These are phyloP conservation scores for Parauchenoglanis ngamensis DNA, from an alignment of 2,797 vertebrate species.

Conservation along the genomic window DNA sequence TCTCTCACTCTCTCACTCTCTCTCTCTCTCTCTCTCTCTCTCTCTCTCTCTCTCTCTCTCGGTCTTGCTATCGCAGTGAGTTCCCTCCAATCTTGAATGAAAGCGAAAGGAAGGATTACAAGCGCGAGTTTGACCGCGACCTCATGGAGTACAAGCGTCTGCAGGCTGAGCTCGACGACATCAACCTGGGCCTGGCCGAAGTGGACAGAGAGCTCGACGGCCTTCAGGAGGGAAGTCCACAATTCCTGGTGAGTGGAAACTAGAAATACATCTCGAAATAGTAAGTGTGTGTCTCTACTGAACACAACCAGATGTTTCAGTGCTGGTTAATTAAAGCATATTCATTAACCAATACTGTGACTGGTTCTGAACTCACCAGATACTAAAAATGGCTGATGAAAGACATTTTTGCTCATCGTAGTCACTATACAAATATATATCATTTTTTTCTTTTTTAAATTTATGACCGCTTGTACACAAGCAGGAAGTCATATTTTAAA, in stretches of 20 bases:
- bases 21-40: not conserved
- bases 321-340: not conserved
- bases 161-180: conserved; percentile 78
- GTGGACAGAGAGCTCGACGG: conserved; percentile 74
- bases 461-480: not conserved
- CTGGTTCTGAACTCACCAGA: not conserved
- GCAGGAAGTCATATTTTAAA: not conserved
- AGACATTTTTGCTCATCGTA: not conserved
- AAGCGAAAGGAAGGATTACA: conserved; percentile 77
- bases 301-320: not conserved
- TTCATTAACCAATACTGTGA: not conserved
- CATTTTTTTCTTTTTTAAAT: too few species aligned
- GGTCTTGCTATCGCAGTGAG: conserved; percentile 63
- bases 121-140: conserved; percentile 79
- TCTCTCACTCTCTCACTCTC: too few species aligned
- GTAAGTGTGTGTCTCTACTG: too few species aligned
- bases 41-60: too few species aligned
- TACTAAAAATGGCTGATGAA: not conserved
- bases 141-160: conserved; percentile 81
- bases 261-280: not conserved
- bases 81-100: conserved; percentile 76
- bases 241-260: conserved; percentile 75
- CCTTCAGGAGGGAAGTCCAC: conserved; percentile 73
- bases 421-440: not conserved
- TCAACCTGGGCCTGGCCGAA: conserved; percentile 74